These are phyloP conservation scores for Philereme vetulata DNA, from an alignment of 2,888 invertebrate genomes.

Conservation along the genomic window DNA sequence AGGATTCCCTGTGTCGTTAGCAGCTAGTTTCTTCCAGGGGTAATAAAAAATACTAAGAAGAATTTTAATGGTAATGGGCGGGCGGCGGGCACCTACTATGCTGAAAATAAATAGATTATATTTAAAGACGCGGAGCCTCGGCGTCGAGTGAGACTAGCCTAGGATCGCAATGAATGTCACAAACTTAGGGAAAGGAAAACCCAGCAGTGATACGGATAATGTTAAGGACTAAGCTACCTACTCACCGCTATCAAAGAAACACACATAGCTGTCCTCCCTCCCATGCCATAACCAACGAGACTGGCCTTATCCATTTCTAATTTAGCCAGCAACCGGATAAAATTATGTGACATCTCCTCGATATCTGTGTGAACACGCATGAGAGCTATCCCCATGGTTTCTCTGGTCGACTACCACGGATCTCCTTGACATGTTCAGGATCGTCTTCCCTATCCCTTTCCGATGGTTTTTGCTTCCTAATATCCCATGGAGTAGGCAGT, in stretches of 20 bases:
- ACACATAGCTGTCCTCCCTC: conserved; percentile 93
- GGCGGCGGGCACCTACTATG: too few species aligned
- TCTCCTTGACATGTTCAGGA: conserved; percentile 87
- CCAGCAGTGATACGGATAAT: too few species aligned
- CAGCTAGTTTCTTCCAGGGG: too few species aligned
- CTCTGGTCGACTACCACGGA: conserved; percentile 94
- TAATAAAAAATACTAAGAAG: too few species aligned
- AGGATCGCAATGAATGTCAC: too few species aligned
- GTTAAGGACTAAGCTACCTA: neutral
- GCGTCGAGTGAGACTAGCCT: too few species aligned
- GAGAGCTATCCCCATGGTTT: conserved; percentile 97
- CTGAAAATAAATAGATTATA: too few species aligned
- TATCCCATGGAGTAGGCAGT: conserved; percentile 94
- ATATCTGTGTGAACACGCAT: conserved; percentile 88
- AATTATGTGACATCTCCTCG: conserved; percentile 89
- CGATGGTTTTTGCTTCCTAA: conserved; percentile 95
- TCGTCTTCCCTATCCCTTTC: conserved; percentile 90
- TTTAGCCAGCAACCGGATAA: conserved; percentile 85
- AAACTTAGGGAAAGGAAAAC: too few species aligned
- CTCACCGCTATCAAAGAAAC: conserved; percentile 88
- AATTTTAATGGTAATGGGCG: too few species aligned
- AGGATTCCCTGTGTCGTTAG: too few species aligned
- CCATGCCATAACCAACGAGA: conserved; percentile 96
- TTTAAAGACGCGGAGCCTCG: too few species aligned
- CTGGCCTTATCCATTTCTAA: conserved; percentile 84